Percentiles rank a stretch among this genome's conserved stretches.
Evolutionary conservation across 64 coral and sea anemone species (phyloP).

Genomic region (Dendrophyllia cribrosa): DNA sequence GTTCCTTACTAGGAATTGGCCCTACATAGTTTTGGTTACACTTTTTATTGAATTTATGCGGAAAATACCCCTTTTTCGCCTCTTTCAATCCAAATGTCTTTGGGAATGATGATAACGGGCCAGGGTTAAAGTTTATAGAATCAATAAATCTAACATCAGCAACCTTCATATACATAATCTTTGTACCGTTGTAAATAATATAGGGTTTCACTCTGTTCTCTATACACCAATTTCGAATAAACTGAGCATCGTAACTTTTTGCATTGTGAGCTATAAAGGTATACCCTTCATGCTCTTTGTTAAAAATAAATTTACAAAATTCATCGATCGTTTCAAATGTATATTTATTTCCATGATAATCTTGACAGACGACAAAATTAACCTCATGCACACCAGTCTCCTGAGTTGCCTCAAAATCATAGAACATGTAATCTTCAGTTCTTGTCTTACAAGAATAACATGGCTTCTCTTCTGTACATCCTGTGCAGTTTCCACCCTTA

Average conservation of each 20-base stretch:
- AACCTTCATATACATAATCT: slow-evolving; percentile 48
- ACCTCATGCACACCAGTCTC: no score
- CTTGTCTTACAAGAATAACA: no score
- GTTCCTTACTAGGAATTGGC: neutral
- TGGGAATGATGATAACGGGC: slow-evolving; percentile 11
- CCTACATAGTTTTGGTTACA: slow-evolving; percentile 44
- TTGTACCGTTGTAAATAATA: slow-evolving; percentile 30
- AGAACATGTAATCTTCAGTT: no score
- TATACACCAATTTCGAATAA: slow-evolving; percentile 39
- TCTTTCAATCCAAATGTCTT: slow-evolving; percentile 70
- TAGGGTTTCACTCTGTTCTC: slow-evolving; percentile 44
- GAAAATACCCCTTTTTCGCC: neutral
- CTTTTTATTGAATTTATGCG: slow-evolving; percentile 45
- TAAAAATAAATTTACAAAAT: slow-evolving; percentile 39
- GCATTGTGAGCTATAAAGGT: slow-evolving; percentile 52
- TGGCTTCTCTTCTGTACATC: no score
- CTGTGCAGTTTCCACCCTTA: no score
- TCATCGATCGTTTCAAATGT: slow-evolving; percentile 13
- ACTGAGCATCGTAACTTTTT: slow-evolving; percentile 26
- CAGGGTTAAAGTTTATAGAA: slow-evolving; percentile 33
- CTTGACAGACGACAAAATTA: no score
- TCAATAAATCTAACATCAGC: slow-evolving; percentile 11
- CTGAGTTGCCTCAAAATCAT: no score
- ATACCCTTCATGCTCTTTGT: neutral
- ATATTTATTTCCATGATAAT: no score